These are phyloP conservation scores for Drosophila novamexicana DNA, from an alignment of 1,140 invertebrate genomes.

Conservation along the genomic window DNA sequence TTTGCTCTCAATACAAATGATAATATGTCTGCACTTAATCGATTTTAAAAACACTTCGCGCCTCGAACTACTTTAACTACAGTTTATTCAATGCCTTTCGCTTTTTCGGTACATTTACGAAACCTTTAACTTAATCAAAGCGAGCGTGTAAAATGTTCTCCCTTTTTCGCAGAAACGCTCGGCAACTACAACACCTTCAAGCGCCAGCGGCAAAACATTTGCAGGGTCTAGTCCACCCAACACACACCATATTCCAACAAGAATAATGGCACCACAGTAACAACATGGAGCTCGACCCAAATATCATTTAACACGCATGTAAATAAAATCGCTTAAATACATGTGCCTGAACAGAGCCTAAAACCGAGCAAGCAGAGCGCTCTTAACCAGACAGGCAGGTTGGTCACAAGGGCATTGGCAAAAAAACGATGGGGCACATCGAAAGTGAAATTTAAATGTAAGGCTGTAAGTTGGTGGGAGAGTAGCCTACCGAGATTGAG, in stretches of 20 bases:
- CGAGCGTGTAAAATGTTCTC: conserved; percentile 24
- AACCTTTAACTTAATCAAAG: conserved; percentile 17
- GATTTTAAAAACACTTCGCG: too few relatives aligned
- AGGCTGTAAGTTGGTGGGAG: neutral
- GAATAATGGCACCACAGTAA: neutral
- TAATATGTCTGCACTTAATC: neutral
- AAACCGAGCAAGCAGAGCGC: neutral
- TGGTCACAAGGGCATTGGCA: conserved; percentile 5
- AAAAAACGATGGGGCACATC: neutral
- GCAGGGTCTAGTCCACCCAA: conserved; percentile 12
- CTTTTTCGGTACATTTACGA: neutral
- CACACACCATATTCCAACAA: conserved; percentile 11
- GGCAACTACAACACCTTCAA: conserved; percentile 49
- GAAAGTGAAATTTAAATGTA: conserved; percentile 8
- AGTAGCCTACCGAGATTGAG: neutral
- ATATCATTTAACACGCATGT: conserved; percentile 63
- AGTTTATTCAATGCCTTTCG: neutral
- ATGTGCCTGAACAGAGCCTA: conserved; percentile 21
- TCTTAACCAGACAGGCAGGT: conserved; percentile 37
- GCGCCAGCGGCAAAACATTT: conserved; percentile 15
- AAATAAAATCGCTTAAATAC: conserved; percentile 54
- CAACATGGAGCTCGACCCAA: conserved; percentile 36
- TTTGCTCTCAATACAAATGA: too few relatives aligned
- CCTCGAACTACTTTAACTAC: too few relatives aligned
- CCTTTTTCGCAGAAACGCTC: neutral